Evolutionary conservation across 2,113 vertebrate genomes (phyloP), one percentile per base, ranked within the genome.

Genomic region (Caretta caretta): DNA sequence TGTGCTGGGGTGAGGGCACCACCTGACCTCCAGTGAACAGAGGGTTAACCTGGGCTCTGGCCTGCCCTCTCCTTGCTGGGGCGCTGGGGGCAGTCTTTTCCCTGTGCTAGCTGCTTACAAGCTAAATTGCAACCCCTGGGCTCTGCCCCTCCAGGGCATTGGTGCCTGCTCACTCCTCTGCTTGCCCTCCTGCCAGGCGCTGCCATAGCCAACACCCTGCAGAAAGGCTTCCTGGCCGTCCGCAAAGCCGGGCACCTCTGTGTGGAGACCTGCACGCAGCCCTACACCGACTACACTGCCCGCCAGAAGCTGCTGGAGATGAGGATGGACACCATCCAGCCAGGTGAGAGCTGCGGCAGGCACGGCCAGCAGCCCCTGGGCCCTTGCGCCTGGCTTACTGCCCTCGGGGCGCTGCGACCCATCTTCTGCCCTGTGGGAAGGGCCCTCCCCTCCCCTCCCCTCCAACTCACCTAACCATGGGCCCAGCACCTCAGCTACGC

Each of bases 211-310:
- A 81, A 89, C 42, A 22, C 6, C 1, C 98, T 99, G 29, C 96
- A 6, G 50, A 99, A 99, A 97, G 99, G 99, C 48, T 99, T 99
- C 90, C 93, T 99, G 96, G 98, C 99, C 19, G 94, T 99, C 87
- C 98, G 99, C 48, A 99, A 99, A 96, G 98, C 98, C 0, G 99
- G 99, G 75, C 98, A 99, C 80, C 96, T 99, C 38, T 99, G 99
- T 3, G 98, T 99, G 38, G 85, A 97, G 80, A 99, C 98, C 0
- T 10, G 51, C 56, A 72, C 62, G 1, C 98, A 98, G 83, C 95
- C 95, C 75, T 99, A 99, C 98, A 98, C 11, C 0, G 99, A 99
- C 97, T 99, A 99, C 96, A 97, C 98, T 0, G 97, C 97, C 69
- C 94, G 50, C 8, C 96, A 99, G 88, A 99, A 99, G 94, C 80